These are phyloP conservation scores for Astyanax mexicanus DNA, from an alignment of 2,797 vertebrate species.

Conservation along the genomic window DNA sequence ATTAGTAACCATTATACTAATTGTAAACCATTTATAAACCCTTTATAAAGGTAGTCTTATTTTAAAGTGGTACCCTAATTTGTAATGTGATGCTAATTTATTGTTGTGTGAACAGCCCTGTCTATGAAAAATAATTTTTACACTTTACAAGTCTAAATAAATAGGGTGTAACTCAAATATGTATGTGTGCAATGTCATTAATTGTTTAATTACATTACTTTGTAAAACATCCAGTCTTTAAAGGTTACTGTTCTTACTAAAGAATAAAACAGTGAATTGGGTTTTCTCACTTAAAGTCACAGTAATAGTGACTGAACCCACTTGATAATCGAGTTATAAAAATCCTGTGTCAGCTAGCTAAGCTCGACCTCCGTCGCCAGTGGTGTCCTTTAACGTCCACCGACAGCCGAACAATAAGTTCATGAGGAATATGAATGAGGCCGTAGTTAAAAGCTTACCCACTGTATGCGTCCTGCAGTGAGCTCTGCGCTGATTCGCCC, in stretches of 20 bases:
- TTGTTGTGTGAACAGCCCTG: no score
- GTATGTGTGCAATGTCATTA: not conserved
- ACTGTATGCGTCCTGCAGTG: constrained; percentile 2
- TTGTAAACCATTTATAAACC: no score
- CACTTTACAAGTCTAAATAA: no score
- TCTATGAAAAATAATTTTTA: no score
- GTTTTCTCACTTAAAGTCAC: not conserved
- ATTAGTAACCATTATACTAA: no score
- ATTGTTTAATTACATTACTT: not conserved
- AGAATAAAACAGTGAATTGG: not conserved
- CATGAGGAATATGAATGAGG: constrained; percentile 23
- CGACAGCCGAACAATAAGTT: not conserved
- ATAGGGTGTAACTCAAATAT: no score
- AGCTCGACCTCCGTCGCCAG: not conserved
- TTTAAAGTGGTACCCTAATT: no score
- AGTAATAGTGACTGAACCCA: not conserved
- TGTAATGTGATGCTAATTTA: no score
- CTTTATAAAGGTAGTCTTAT: no score
- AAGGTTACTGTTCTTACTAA: no score
- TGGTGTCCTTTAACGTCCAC: not conserved
- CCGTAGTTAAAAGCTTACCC: constrained; percentile 17
- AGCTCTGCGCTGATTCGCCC: constrained; percentile 25
- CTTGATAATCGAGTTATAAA: not conserved
- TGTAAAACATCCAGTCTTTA: not conserved
- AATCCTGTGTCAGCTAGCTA: not conserved